A percentile compares a stretch with the other conserved stretches of the same genome.
Evolutionary conservation across 2,888 invertebrate species (phyloP).

Genomic region (Allacma fusca): DNA sequence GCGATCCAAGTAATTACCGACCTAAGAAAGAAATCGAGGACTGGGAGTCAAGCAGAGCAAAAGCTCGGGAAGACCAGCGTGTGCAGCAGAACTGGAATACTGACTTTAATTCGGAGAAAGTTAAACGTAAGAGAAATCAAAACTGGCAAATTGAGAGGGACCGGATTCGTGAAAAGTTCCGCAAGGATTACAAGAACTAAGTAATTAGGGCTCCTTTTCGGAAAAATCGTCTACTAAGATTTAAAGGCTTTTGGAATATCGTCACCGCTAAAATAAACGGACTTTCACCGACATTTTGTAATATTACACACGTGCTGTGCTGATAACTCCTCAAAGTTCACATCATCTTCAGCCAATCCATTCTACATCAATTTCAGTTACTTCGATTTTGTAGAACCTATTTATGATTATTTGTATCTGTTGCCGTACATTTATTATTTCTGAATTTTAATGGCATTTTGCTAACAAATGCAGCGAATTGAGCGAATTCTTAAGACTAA

Average conservation of each 20-base stretch:
- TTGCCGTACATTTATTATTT: too few species aligned
- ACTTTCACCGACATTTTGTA: too few species aligned
- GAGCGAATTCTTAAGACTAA: too few species aligned
- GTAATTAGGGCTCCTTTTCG: not conserved
- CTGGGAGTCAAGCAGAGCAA: slow-evolving; percentile 48
- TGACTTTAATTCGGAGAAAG: slow-evolving; percentile 29
- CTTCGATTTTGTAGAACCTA: too few species aligned
- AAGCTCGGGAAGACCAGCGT: slow-evolving; percentile 45
- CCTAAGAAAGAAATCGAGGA: slow-evolving; percentile 20
- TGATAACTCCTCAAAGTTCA: too few species aligned
- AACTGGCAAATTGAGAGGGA: slow-evolving; percentile 57
- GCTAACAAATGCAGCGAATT: too few species aligned
- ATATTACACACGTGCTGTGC: too few species aligned
- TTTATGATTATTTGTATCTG: too few species aligned
- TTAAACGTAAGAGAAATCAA: slow-evolving; percentile 48
- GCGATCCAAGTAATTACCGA: not conserved
- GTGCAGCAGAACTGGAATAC: slow-evolving; percentile 40
- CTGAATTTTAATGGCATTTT: too few species aligned
- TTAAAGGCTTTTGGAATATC: not conserved
- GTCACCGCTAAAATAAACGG: too few species aligned
- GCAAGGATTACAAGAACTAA: slow-evolving; percentile 20
- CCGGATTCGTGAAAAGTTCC: slow-evolving; percentile 50
- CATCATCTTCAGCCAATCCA: too few species aligned
- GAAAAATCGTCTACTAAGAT: not conserved
- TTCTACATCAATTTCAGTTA: too few species aligned